A percentile compares a stretch with the other conserved stretches of the same genome.
Conservation (phyloP, 2,888 invertebrate species). For the Pammene fasciana region DNA sequence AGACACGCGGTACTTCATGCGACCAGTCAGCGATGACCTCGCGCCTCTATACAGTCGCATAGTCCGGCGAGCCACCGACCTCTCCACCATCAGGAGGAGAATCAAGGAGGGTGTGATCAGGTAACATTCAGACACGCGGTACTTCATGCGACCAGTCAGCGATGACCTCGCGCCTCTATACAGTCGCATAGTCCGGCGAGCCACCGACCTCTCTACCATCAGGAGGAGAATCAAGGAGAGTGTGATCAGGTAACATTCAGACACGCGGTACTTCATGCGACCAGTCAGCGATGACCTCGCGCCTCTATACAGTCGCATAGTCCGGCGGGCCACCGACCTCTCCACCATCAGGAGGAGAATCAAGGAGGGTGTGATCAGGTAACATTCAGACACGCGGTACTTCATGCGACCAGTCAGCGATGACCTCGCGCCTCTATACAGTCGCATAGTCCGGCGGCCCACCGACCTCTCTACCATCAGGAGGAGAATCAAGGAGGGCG, state of each 20-base stretch:
- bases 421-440: conserved; percentile 94
- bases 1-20: conserved; percentile 92
- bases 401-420: conserved; percentile 94
- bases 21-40: conserved; percentile 94
- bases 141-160: conserved; percentile 93
- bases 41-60: conserved; percentile 92
- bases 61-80: conserved; percentile 93
- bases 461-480: conserved; percentile 94
- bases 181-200: conserved; percentile 89
- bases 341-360: conserved; percentile 92
- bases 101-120: conserved; percentile 92
- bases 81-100: conserved; percentile 91
- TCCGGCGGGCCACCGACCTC: conserved; percentile 94
- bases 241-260: conserved; percentile 80
- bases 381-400: conserved; percentile 87
- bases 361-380: conserved; percentile 89
- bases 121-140: conserved; percentile 86
- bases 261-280: conserved; percentile 91
- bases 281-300: conserved; percentile 95
- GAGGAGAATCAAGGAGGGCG: conserved; percentile 93
- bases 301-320: conserved; percentile 90
- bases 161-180: conserved; percentile 95
- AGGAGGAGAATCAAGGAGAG: conserved; percentile 94
- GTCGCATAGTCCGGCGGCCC: conserved; percentile 89
- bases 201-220: conserved; percentile 94